A percentile compares a stretch with the other conserved stretches of the same genome.
phyloP scores from a whole-genome alignment of 2,797 vertebrate species.

The Chelonia mydas region DNA sequence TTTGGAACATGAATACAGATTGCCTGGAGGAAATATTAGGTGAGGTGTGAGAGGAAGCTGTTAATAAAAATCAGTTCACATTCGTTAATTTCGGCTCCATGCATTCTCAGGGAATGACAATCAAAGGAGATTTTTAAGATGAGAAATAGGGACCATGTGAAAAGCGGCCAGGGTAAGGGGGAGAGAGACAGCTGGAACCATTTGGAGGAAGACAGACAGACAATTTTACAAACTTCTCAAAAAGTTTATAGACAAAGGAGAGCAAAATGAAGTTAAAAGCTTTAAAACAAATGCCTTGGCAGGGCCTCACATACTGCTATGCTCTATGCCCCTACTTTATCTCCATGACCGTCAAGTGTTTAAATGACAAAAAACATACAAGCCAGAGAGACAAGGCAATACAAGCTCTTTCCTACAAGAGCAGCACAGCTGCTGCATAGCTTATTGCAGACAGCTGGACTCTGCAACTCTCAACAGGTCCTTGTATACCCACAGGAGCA shows the following conservation, averaged over 20 bases:
- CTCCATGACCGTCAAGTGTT: conserved; percentile 65
- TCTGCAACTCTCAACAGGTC: background rate
- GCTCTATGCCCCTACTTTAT: background rate
- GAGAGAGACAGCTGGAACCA: background rate
- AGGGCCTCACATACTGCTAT: background rate
- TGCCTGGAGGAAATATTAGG: background rate
- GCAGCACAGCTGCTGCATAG: conserved; percentile 67
- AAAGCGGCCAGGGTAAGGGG: background rate
- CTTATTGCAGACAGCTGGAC: conserved; percentile 46
- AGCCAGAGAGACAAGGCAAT: conserved; percentile 66
- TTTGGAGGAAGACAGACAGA: background rate
- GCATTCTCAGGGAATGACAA: background rate
- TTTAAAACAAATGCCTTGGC: background rate
- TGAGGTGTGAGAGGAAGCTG: background rate
- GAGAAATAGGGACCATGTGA: background rate
- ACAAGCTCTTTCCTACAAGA: conserved; percentile 68
- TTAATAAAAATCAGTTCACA: background rate
- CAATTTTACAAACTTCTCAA: background rate
- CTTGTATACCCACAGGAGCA: background rate
- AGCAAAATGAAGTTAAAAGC: background rate
- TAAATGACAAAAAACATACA: conserved; percentile 69
- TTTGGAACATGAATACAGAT: background rate
- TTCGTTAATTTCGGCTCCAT: background rate
- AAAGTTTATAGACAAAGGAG: background rate
- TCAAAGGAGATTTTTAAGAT: background rate